These are phyloP conservation scores for Oryctolagus cuniculus DNA, from an alignment of 2,113 vertebrate genomes.

Conservation along the genomic window mOryCun1.1 NC_091444.1:52307001-52307500, in stretches of 20 bases:
- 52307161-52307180: neutral
- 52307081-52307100: constrained; percentile 46
- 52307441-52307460: neutral
- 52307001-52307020: constrained; percentile 66
- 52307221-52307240: neutral
- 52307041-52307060: constrained; percentile 68
- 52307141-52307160: neutral
- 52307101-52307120: constrained; percentile 63
- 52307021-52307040: constrained; percentile 29
- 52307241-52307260: neutral
- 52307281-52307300: too few relatives aligned
- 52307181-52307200: neutral
- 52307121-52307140: neutral
- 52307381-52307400: neutral
- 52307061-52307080: constrained; percentile 65
- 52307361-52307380: neutral
- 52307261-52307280: neutral
- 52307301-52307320: neutral
- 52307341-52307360: neutral
- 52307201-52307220: neutral
- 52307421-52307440: neutral
- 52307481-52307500: neutral
- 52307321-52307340: neutral
- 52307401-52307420: neutral
- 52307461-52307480: neutral